These are phyloP conservation scores for Iphiclides podalirius DNA, from an alignment of 2,888 invertebrate genomes.

Conservation along the genomic window DNA sequence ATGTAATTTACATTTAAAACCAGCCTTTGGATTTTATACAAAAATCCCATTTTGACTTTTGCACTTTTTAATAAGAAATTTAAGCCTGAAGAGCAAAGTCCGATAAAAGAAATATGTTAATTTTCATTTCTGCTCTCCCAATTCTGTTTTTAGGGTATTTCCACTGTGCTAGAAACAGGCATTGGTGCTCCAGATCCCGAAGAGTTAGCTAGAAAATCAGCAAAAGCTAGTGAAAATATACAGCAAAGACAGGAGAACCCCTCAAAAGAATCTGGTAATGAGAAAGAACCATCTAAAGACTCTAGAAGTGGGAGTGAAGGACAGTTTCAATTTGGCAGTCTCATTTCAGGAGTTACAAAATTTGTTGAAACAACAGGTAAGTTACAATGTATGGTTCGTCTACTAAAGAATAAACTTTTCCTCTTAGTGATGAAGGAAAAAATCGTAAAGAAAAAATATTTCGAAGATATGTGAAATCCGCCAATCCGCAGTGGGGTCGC, in stretches of 20 bases:
- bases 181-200: constrained; percentile 92
- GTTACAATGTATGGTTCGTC: constrained; percentile 16
- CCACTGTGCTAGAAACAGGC: constrained; percentile 87
- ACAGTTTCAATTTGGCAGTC: constrained; percentile 80
- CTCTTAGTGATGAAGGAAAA: no score
- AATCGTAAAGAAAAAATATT: no score
- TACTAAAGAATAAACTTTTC: no score
- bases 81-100: no score
- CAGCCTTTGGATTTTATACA: no score
- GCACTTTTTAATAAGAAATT: no score
- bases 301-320: constrained; percentile 36
- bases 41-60: no score
- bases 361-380: constrained; percentile 84
- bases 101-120: no score
- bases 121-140: no score
- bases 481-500: no score
- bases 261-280: constrained; percentile 18
- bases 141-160: constrained; percentile 87
- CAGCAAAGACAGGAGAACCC: constrained; percentile 38
- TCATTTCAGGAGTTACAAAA: constrained; percentile 85
- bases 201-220: constrained; percentile 82
- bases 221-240: constrained; percentile 36
- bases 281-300: constrained; percentile 21
- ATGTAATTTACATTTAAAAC: no score
- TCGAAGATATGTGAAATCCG: no score